Base-by-base conservation (phyloP, 1,140 invertebrate species). In the Theocolax elegans region DNA sequence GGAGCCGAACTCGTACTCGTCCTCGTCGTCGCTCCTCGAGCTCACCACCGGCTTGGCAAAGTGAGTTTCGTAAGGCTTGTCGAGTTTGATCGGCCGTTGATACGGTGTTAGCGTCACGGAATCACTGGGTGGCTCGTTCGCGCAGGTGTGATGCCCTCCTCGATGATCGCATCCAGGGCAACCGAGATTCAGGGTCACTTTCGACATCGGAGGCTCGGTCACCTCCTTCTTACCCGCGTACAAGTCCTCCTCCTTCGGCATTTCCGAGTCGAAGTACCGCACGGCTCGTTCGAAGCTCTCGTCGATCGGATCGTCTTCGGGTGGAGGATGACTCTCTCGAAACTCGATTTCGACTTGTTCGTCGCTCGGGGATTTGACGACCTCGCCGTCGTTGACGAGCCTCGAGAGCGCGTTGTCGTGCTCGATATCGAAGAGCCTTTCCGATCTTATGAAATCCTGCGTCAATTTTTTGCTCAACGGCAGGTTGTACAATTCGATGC, bases 311-410 rank as follows among this genome's bases (percentile, higher is more conserved):
- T n/a, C n/a, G 19, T 67, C 3, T 74, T 46, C 72, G 0, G 71
- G 31, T 0, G 71, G 46, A 1, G 79, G 74, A 19, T 72, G 70
- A 1, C 73, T 71, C 46, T 75, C 71, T 44, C 72, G 76, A 40
- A 85, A 85, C 40, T 83, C 75, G 2, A 79, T 13, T 6, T 86
- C 82, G 3, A 80, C 27, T 27, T 85, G 75, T 31, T 81, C 77
- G 0, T 73, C 54, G 0, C 75, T 78, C 3, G 78, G 75, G 53
- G 76, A 81, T 40, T 84, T 84, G 1, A 80, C 53, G 8, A 82
- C 54, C 1, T 12, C 29, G 1, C 81, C 83, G 17, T 86, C 81
- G 23, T 85, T 85, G 0, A 84, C 76, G 38, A 86, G 81, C 69
- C 83, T 81, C 0, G 80, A 74, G 2, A 81, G 21, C 0, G 79